Evolutionary conservation across 2,888 invertebrate species (phyloP).

Genomic region (Trachelus troglodyta): DNA sequence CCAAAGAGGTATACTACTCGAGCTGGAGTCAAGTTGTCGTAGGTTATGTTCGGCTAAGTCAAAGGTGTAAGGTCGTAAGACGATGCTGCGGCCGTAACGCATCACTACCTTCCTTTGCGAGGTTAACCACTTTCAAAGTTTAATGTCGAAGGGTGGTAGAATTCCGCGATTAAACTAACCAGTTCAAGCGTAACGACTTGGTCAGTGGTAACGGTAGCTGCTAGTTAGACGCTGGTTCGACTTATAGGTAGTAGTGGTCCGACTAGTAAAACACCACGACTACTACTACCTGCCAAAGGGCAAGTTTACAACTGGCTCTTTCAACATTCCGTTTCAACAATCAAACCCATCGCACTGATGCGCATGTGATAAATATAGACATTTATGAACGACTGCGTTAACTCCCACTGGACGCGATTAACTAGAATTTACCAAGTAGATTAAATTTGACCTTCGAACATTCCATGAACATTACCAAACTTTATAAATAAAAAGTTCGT

Average conservation of each 20-base stretch:
- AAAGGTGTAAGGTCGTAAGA: conserved; percentile 1
- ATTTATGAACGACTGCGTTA: not conserved
- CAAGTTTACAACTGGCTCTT: not conserved
- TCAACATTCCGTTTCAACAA: not conserved
- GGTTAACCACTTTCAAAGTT: conserved; percentile 30
- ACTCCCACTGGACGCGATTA: not conserved
- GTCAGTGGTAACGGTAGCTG: not conserved
- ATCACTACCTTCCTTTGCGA: conserved; percentile 5
- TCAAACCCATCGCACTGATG: not conserved
- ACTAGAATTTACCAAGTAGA: not conserved
- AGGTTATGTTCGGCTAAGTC: not conserved
- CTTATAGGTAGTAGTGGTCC: not conserved
- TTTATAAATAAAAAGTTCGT: too few species aligned
- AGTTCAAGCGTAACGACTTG: not conserved
- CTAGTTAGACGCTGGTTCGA: not conserved
- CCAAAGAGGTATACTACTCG: not conserved
- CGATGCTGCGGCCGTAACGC: not conserved
- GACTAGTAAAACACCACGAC: not conserved
- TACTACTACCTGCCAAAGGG: not conserved
- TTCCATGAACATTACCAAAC: not conserved
- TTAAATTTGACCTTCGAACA: not conserved
- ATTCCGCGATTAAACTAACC: conserved; percentile 24
- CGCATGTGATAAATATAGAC: too few species aligned
- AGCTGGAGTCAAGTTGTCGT: not conserved
- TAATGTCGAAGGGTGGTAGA: conserved; percentile 16